Evolutionary conservation across 2,113 vertebrate species (phyloP), one percentile per base, ranked within the genome.

Genomic region (Poeciliopsis retropinna): DNA sequence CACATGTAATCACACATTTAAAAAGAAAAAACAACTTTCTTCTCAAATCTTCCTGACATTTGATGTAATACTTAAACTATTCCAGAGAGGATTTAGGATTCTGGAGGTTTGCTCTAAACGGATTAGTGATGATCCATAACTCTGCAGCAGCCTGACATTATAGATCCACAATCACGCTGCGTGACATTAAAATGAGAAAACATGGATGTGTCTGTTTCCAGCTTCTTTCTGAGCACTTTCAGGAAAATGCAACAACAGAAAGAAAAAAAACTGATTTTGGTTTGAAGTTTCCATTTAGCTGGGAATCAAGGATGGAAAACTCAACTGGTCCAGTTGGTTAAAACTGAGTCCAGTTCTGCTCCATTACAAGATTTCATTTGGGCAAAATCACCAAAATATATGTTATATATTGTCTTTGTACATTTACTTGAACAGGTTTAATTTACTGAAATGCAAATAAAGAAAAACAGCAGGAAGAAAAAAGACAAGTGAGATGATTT

Each of bases 11-110:
- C 57, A 41, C 72, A 68, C 68, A 76, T 70, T 76, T 78, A 78
- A 34, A 34, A 79, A 77, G 80, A 27, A 81, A 78, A 83, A 41
- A 41, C 39, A 41, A 41, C 84, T 61, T 67, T 70, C 57, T 1
- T 37, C 79, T 32, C 61, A 88, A 91, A 89, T 86, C 85, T 87
- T 67, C 30, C 29, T 91, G 89, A 89, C 86, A 92, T 91, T 91
- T 89, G 67, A 87, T 69, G 83, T 80, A 87, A 89, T 84, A 84
- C 80, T 69, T 85, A 64, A 80, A 85, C 66, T 81, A 80, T 34
- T 85, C 76, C 66, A 72, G 79, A 67, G 85, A 79, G 89, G 85
- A 83, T 89, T 87, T 41, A 3, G 76, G 83, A 88, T 81, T 76
- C 65, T 70, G 78, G 75, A 85, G 83, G 84, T 81, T 41, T 87